Conservation (phyloP, 1,140 invertebrate genomes). For the Zaprionus africanus region DNA sequence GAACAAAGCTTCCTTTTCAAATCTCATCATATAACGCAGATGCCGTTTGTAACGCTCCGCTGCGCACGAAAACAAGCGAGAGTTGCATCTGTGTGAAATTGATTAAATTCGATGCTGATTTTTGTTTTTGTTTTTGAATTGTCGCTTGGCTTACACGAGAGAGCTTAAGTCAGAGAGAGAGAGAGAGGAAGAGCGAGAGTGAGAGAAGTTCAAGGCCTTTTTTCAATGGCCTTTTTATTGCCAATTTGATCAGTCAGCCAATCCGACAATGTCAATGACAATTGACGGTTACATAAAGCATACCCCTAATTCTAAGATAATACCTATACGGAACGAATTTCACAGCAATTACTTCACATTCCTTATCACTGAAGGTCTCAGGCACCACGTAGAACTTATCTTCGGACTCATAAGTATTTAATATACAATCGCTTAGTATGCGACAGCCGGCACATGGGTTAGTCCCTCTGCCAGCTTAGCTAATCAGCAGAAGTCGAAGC, state of each 20-base stretch:
- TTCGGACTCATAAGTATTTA: conserved; percentile 1
- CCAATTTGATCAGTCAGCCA: conserved; percentile 1
- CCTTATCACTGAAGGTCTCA: conserved; percentile 10
- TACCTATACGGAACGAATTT: background rate
- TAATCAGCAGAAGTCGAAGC: conserved; percentile 16
- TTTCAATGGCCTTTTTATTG: conserved; percentile 7
- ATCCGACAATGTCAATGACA: conserved; percentile 32
- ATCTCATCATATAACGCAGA: conserved; percentile 3
- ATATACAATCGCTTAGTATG: conserved; percentile 32
- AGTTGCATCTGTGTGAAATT: conserved; percentile 51
- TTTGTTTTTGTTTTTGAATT: conserved; percentile 52
- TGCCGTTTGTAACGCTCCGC: conserved; percentile 33
- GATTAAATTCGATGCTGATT: conserved; percentile 62
- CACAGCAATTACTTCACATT: conserved; percentile 3
- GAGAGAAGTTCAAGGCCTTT: conserved; percentile 37
- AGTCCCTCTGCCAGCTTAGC: conserved; percentile 23
- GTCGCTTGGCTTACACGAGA: conserved; percentile 25
- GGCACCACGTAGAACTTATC: conserved; percentile 38
- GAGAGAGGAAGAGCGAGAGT: background rate
- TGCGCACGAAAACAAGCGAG: conserved; percentile 22
- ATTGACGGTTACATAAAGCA: conserved; percentile 45
- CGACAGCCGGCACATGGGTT: conserved; percentile 20
- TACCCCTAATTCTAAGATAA: background rate
- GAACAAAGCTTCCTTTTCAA: conserved; percentile 5
- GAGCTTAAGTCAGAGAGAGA: background rate